Base-by-base conservation (phyloP, 2,797 vertebrate genomes). In the Nothura maculosa region DNA sequence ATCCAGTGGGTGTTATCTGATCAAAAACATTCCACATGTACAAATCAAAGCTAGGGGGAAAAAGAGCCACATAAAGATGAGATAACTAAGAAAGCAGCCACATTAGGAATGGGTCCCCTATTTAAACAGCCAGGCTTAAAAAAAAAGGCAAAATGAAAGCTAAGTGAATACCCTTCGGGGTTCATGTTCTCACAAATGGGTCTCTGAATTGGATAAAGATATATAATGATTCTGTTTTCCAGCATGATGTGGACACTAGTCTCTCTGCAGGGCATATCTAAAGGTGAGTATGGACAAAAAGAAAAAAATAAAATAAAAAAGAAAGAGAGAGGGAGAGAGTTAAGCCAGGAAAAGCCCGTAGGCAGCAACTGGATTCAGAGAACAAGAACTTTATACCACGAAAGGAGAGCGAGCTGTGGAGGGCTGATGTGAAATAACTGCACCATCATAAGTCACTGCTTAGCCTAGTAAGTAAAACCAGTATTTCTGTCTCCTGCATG, bases 21-120 rank as follows among this genome's bases (percentile, higher is more conserved):
- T 95, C 86, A 96, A 96, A 97, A 91, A 92, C 78, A 93, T 87
- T 95, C 87, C 88, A 87, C 25, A 62, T 47, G 54, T 60, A 95
- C 85, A 92, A 96, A 93, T 91, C 78, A 94, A 94, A 96, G 69
- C 79, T 81, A 72, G n/a, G 42, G 72, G 50, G 76, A 27, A 75
- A 92, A 94, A 92, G 54, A 89, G 64, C 14, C 16, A 4, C 74
- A 69, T 82, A 92, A 92, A 95, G 89, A 90, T 54, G 60, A 85
- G 64, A 92, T 42, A 76, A 52, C 76, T 55, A 73, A 83, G 90
- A 95, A 94, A 93, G 81, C 47, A 93, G 66, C n/a, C 64, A 81
- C 64, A 32, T 84, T 77, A 91, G 42, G 47, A 96, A 96, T 87
- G 55, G 22, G 75, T 76, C 66, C 72, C 57, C 58, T 93, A 42